phyloP scores from a whole-genome alignment of 2,113 vertebrate species.

The Cochlearius cochlearius region DNA sequence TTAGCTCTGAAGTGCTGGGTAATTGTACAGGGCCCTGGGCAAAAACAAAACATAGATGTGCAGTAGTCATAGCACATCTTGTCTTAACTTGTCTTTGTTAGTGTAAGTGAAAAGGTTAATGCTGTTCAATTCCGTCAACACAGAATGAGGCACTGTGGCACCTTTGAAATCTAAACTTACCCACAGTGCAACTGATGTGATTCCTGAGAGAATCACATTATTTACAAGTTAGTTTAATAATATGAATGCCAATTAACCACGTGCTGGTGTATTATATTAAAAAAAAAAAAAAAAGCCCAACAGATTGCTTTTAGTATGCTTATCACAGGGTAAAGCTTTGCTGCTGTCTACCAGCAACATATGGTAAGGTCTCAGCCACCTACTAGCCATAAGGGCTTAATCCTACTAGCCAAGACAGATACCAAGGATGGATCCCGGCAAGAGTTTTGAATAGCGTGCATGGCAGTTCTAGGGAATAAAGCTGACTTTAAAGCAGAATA shows the following conservation, averaged over 20 bases:
- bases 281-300: not conserved
- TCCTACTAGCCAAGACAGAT: conserved; percentile 56
- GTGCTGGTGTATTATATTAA: not conserved
- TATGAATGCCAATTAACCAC: conserved; percentile 44
- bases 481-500: conserved; percentile 26
- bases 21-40: conserved; percentile 74
- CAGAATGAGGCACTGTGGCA: conserved; percentile 61
- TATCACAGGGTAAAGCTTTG: conserved; percentile 57
- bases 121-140: conserved; percentile 70
- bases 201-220: conserved; percentile 51
- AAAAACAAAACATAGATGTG: conserved; percentile 70
- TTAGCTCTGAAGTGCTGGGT: conserved; percentile 71
- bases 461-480: conserved; percentile 25
- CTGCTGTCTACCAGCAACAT: conserved; percentile 67
- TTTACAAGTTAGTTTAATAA: conserved; percentile 52
- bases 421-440: conserved; percentile 18
- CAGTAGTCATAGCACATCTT: conserved; percentile 70
- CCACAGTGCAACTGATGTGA: conserved; percentile 50
- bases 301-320: conserved; percentile 68
- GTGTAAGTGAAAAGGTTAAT: conserved; percentile 82
- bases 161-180: conserved; percentile 73
- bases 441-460: conserved; percentile 20
- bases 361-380: conserved; percentile 63
- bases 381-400: conserved; percentile 63
- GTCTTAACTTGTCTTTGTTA: conserved; percentile 82